Conservation (phyloP, 2,888 invertebrate genomes). For the Siphlonurus alternatus region DNA sequence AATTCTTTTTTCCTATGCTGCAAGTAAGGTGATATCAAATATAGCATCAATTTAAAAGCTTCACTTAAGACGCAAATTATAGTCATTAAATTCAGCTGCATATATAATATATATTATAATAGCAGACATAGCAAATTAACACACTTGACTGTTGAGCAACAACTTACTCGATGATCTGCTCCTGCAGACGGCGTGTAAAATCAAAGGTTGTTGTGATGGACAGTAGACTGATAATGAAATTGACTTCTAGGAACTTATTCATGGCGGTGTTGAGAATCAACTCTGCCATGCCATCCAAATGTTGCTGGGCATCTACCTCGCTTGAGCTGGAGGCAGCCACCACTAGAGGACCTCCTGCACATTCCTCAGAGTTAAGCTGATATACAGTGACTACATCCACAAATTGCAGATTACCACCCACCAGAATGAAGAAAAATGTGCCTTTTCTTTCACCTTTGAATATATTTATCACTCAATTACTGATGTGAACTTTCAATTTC, state of each 20-base stretch:
- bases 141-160: no score
- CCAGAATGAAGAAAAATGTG: no score
- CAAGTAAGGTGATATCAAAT: no score
- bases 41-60: background rate
- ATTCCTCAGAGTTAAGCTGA: no score
- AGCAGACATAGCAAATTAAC: no score
- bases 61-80: background rate
- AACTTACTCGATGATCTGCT: constrained; percentile 20
- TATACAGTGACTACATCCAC: no score
- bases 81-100: background rate
- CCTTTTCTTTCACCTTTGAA: no score
- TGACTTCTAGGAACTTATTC: constrained; percentile 35
- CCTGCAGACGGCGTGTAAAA: constrained; percentile 39
- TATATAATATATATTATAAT: no score
- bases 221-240: constrained; percentile 41
- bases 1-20: no score
- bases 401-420: no score
- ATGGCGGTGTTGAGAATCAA: constrained; percentile 43
- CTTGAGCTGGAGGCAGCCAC: background rate
- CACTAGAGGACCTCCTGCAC: background rate
- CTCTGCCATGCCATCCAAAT: constrained; percentile 28
- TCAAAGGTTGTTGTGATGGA: constrained; percentile 38
- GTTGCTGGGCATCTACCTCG: background rate
- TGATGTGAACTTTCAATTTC: no score
- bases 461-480: no score